A percentile compares a stretch with the other conserved stretches of the same genome.
phyloP scores from a whole-genome alignment of 2,797 vertebrate genomes.

The Ficedula albicollis region DNA sequence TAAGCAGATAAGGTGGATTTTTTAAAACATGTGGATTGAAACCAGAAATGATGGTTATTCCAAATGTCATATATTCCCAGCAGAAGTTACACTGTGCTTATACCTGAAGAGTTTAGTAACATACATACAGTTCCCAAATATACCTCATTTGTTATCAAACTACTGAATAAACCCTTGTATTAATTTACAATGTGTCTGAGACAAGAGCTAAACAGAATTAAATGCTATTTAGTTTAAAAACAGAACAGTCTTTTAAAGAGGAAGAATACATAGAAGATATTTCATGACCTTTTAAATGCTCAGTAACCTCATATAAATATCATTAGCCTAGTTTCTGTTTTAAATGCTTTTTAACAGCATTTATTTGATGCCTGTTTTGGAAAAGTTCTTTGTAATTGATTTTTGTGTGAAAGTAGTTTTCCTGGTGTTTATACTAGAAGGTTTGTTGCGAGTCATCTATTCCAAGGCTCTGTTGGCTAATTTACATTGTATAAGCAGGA shows the following conservation, averaged over 20 bases:
- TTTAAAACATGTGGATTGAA: not conserved
- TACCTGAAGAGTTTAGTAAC: not conserved
- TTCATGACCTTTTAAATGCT: not conserved
- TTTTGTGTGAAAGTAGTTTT: not conserved
- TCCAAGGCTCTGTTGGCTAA: not conserved
- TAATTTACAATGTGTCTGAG: not conserved
- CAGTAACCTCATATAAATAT: not conserved
- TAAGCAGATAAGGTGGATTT: not conserved
- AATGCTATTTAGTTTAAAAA: not conserved
- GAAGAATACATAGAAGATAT: not conserved
- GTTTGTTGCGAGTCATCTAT: not conserved
- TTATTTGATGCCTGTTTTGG: not conserved
- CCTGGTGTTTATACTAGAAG: not conserved
- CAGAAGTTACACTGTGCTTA: not conserved
- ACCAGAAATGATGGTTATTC: not conserved
- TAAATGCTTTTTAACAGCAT: not conserved
- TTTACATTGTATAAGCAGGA: not conserved
- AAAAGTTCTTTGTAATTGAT: not conserved
- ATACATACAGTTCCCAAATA: not conserved
- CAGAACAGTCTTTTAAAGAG: not conserved
- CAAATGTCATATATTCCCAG: not conserved
- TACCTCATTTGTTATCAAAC: accelerated
- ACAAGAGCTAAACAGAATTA: not conserved
- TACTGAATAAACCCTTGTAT: not conserved
- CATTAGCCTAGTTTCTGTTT: not conserved